phyloP scores from a whole-genome alignment of 2,113 vertebrate genomes.

The Sceloporus tristichus region DNA sequence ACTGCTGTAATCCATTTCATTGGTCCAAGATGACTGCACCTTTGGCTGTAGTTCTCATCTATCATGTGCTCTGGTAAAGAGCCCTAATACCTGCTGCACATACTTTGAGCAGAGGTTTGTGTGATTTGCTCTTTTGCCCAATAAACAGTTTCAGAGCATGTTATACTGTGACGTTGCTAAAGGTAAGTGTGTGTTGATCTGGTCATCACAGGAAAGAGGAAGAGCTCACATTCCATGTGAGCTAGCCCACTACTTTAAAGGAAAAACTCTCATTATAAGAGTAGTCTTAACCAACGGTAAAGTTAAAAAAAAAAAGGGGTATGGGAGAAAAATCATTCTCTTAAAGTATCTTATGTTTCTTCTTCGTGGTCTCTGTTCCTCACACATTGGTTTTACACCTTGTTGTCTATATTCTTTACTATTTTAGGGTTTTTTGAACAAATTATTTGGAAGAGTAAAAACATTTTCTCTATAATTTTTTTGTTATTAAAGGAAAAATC shows the following conservation, averaged over 20 bases:
- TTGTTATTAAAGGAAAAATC: conserved; percentile 74
- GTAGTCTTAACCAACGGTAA: background rate
- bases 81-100: background rate
- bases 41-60: background rate
- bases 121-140: background rate
- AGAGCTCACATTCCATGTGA: background rate
- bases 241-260: background rate
- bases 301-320: background rate
- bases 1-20: accelerated
- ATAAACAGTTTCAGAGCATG: background rate
- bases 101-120: background rate
- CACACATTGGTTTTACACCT: background rate
- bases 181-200: background rate
- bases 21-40: too few species aligned
- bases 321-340: background rate
- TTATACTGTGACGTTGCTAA: background rate
- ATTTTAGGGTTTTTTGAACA: background rate
- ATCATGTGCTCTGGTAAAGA: background rate
- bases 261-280: background rate
- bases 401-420: background rate
- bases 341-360: background rate
- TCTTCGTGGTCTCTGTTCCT: too few species aligned
- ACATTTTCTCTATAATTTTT: background rate
- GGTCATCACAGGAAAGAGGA: background rate
- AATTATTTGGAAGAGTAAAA: background rate